A percentile compares a stretch with the other conserved stretches of the same genome.
Evolutionary conservation across 2,797 vertebrate genomes (phyloP).

Genomic region (Tapera naevia): DNA sequence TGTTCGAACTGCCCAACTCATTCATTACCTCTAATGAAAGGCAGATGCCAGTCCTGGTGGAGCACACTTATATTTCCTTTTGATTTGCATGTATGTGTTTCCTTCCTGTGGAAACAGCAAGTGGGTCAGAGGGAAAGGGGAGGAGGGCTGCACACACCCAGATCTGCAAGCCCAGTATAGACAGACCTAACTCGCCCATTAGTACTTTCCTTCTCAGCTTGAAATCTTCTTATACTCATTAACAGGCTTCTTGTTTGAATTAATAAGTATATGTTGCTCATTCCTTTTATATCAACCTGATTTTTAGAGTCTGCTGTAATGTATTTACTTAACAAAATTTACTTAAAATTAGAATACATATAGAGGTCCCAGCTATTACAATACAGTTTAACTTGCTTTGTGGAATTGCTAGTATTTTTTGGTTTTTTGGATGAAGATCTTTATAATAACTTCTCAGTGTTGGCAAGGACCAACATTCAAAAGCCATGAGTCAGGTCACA

Average conservation of each 20-base stretch:
- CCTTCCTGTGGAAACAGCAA: slow-evolving; percentile 8
- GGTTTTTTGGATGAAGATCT: not conserved
- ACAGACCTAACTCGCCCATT: not conserved
- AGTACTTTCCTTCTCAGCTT: not conserved
- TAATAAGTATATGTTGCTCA: not conserved
- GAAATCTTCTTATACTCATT: not conserved
- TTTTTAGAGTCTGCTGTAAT: not conserved
- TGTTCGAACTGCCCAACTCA: not conserved
- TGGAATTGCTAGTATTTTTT: not conserved
- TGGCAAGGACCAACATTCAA: not conserved
- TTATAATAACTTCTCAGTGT: not conserved
- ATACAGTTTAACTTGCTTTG: not conserved
- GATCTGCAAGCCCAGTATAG: not conserved
- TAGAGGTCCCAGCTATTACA: not conserved
- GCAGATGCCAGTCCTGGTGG: not conserved
- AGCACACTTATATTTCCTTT: not conserved
- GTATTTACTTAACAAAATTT: not conserved
- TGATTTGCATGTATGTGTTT: not conserved
- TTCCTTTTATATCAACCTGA: not conserved
- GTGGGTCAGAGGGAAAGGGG: not conserved
- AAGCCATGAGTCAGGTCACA: not conserved
- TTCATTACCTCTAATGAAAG: not conserved
- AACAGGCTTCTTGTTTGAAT: not conserved
- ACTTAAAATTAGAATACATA: not conserved
- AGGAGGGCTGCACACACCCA: not conserved